Percentiles rank a stretch among this genome's conserved stretches.
Conservation (phyloP, 64 coral and sea anemone species). For the Porites lutea region DNA sequence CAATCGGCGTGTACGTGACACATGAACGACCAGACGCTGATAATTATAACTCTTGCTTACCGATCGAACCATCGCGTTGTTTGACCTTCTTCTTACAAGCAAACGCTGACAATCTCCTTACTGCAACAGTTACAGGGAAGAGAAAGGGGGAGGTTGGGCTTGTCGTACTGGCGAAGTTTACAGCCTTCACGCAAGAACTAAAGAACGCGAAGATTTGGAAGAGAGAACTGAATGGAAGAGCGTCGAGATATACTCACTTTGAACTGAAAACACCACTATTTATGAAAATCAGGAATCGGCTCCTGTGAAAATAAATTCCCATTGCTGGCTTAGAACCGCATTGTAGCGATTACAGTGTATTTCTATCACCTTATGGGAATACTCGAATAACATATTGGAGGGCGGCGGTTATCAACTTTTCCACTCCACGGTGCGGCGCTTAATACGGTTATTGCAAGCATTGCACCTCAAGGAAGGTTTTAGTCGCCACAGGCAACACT, state of each 20-base stretch:
- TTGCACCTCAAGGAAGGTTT: too few relatives aligned
- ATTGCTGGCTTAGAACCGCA: slow-evolving; percentile 8
- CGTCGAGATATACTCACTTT: background rate
- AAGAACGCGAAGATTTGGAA: background rate
- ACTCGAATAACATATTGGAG: slow-evolving; percentile 28
- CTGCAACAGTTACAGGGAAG: slow-evolving; percentile 34
- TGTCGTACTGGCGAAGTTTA: background rate
- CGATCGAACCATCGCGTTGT: slow-evolving; percentile 15
- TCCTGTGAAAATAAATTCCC: slow-evolving; percentile 54
- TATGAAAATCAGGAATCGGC: too few relatives aligned
- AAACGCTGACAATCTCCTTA: slow-evolving; percentile 15
- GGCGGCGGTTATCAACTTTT: too few relatives aligned
- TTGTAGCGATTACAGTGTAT: slow-evolving; percentile 40
- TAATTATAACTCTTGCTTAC: slow-evolving; percentile 41
- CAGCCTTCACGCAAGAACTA: background rate
- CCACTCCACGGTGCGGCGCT: too few relatives aligned
- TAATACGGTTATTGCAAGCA: too few relatives aligned
- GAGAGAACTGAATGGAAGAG: background rate
- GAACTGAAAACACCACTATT: slow-evolving; percentile 45
- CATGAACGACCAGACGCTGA: slow-evolving; percentile 10
- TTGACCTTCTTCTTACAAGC: background rate
- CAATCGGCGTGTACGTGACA: slow-evolving; percentile 51
- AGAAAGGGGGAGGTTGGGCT: slow-evolving; percentile 44
- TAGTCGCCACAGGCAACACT: too few relatives aligned
- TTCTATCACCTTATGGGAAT: background rate